These are phyloP conservation scores for Typhlomys cinereus DNA, from an alignment of 2,113 vertebrate species.

Conservation along the genomic window DNA sequence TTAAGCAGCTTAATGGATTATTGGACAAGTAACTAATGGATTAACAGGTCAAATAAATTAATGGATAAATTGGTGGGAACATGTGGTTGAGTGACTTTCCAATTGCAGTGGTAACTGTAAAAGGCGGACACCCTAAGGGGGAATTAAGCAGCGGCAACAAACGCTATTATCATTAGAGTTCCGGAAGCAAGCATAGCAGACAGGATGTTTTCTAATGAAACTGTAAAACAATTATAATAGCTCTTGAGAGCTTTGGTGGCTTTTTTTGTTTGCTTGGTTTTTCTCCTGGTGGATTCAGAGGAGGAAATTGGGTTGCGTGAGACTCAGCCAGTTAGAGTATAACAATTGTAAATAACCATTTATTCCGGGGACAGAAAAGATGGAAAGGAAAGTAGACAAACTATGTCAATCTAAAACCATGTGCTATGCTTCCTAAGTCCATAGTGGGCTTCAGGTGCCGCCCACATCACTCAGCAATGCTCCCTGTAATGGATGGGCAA, in stretches of 20 bases:
- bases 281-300: conserved; percentile 76
- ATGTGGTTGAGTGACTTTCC: conserved; percentile 83
- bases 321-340: conserved; percentile 75
- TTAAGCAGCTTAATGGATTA: conserved; percentile 78
- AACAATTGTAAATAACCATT: conserved; percentile 79
- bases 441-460: conserved; percentile 81
- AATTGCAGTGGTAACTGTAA: conserved; percentile 86
- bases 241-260: conserved; percentile 78
- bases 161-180: conserved; percentile 84
- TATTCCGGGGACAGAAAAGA: conserved; percentile 80
- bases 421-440: conserved; percentile 83
- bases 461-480: conserved; percentile 85
- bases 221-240: conserved; percentile 88
- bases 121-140: conserved; percentile 84
- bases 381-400: conserved; percentile 84
- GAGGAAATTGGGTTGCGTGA: conserved; percentile 71
- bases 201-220: conserved; percentile 88
- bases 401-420: conserved; percentile 86
- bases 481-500: conserved; percentile 83
- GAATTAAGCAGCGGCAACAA: conserved; percentile 81
- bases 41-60: conserved; percentile 88
- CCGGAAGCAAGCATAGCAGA: conserved; percentile 83
- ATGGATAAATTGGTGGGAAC: conserved; percentile 85
- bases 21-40: conserved; percentile 74
- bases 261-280: conserved; percentile 63